Conservation (phyloP, 2,888 invertebrate genomes). For the Tubulanus polymorphus region DNA sequence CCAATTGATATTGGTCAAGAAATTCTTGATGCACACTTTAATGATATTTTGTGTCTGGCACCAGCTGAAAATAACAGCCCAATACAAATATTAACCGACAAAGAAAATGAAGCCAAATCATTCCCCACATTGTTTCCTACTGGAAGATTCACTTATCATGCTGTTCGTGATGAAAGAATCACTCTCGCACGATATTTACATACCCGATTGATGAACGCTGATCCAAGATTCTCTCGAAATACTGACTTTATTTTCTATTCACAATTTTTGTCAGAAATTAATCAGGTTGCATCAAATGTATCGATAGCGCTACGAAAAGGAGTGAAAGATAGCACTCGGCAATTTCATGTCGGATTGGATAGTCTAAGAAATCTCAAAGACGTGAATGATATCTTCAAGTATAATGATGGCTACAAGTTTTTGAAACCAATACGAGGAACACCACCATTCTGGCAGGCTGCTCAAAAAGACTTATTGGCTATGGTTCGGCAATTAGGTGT, state of each 20-base stretch:
- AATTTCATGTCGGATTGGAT: not conserved
- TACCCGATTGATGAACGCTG: conserved; percentile 5
- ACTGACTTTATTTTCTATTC: not conserved
- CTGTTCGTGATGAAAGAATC: not conserved
- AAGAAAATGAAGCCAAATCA: not conserved
- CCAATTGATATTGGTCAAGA: conserved; percentile 1
- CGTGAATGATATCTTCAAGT: not conserved
- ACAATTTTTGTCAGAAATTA: conserved; percentile 3
- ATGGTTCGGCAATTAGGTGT: conserved; percentile 23
- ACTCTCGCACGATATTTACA: not conserved
- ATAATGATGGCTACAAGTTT: conserved; percentile 11
- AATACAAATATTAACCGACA: not conserved
- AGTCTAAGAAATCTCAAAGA: conserved; percentile 1
- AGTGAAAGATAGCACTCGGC: not conserved
- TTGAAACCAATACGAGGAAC: conserved; percentile 10
- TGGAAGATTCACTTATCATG: not conserved
- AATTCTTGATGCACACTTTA: not conserved
- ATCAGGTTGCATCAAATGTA: conserved; percentile 4
- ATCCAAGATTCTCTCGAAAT: conserved; percentile 10
- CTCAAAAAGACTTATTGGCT: conserved; percentile 17
- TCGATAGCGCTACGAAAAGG: conserved; percentile 12
- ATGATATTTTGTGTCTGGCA: not conserved
- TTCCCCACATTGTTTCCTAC: conserved; percentile 1
- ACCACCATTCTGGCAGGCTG: conserved; percentile 12
- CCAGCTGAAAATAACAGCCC: conserved; percentile 2